phyloP scores from a whole-genome alignment of 2,888 invertebrate species.

The Dorcus parallelipipedus region DNA sequence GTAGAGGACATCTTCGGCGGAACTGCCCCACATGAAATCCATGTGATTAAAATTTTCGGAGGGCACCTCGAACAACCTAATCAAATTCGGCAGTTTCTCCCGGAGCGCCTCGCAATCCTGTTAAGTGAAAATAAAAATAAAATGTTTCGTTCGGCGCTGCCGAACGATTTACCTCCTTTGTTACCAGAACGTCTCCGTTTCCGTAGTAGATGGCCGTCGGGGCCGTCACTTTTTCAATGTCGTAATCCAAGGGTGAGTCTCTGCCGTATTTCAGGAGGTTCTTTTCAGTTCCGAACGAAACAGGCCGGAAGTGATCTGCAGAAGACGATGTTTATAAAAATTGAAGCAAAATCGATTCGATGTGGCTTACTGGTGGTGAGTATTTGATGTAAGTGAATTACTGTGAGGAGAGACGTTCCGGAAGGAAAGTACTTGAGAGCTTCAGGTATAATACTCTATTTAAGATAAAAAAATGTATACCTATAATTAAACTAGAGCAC shows the following conservation, averaged over 20 bases:
- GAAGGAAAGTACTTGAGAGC: conserved; percentile 48
- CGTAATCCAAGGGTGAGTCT: conserved; percentile 43
- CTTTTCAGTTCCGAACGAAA: conserved; percentile 7
- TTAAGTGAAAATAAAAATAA: too few species aligned
- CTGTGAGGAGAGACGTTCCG: conserved; percentile 51
- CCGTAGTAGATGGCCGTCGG: conserved; percentile 54
- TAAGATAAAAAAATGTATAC: neutral
- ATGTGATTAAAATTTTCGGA: conserved; percentile 62
- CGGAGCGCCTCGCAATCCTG: conserved; percentile 59
- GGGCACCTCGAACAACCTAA: conserved; percentile 57
- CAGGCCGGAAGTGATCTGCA: conserved; percentile 1
- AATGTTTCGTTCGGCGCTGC: too few species aligned
- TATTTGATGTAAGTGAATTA: conserved; percentile 47
- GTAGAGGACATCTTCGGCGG: conserved; percentile 59
- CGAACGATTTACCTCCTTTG: conserved; percentile 40
- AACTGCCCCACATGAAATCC: conserved; percentile 67
- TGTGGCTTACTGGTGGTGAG: conserved; percentile 34
- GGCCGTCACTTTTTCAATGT: conserved; percentile 48
- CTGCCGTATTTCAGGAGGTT: conserved; percentile 7
- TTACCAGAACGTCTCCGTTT: conserved; percentile 54
- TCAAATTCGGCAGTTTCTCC: conserved; percentile 53
- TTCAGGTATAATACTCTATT: conserved; percentile 37
- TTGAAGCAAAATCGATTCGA: too few species aligned
- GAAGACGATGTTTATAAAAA: too few species aligned
- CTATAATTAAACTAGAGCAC: neutral